Evolutionary conservation across 2,888 invertebrate genomes (phyloP), one percentile per base, ranked within the genome.

Genomic region (Watsonalla binaria): DNA sequence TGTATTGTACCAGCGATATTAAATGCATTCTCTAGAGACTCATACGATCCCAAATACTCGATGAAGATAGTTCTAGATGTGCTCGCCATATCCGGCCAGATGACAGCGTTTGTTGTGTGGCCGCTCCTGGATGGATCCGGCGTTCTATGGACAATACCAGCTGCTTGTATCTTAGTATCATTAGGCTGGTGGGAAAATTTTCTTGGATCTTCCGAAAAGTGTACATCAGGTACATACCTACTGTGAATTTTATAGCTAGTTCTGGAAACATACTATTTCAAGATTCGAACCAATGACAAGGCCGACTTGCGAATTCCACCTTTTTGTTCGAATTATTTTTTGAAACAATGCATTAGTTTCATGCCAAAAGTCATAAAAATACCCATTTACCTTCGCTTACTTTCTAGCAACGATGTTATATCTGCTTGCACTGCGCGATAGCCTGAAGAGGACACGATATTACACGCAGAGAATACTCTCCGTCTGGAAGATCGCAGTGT

Each of bases 111-210:
- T 57, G 78, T 95, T 5, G 86, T 94, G 6, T 95, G 95, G 94
- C 94, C 95, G 0, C 71, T 94, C 8, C 70, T 93, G 39, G 85
- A 92, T 51, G 80, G 86, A 2, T 84, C 84, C 0, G 75, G 83
- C 2, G 60, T 76, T 14, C 74, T 93, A 8, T 95, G 94, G 93
- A 75, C 92, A 11, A 92, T 94, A 58, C 94, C 95, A 0, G 62
- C 94, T 5, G 92, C 95, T 5, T 86, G 95, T 51, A 65, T 95
- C 37, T 84, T 96, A 34, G 92, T 94, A 53, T 96, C 96, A 0
- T 86, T 94, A 48, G 94, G 95, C 24, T 97, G 96, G 96, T 97
- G 96, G 96, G 95, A 95, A 76, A 97, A 96, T 80, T 97, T 92
- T 76, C 91, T 95, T 6, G 92, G 92, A 24, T 65, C 72, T 45